Conservation (phyloP, 2,797 vertebrate species). For the Amblyopsis hoosieri region DNA sequence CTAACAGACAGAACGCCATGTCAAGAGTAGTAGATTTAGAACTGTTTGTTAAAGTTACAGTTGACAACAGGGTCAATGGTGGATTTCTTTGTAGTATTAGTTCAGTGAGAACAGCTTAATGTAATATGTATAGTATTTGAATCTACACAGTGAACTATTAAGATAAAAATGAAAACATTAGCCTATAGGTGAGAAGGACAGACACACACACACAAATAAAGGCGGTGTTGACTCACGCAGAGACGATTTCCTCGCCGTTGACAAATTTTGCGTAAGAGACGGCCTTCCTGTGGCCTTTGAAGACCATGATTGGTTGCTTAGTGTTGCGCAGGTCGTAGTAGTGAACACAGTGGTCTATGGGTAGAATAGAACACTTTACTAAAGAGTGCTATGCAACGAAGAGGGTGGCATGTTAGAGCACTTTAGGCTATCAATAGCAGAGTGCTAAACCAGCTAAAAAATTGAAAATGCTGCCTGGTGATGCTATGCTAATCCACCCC, state of each 20-base stretch:
- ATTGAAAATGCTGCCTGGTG: too few species aligned
- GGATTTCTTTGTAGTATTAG: too few species aligned
- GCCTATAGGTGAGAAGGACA: too few species aligned
- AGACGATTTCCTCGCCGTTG: constrained; percentile 97
- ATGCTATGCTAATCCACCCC: too few species aligned
- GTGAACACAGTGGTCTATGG: constrained; percentile 97
- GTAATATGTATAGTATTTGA: too few species aligned
- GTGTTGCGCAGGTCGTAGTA: constrained; percentile 99
- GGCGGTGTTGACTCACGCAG: constrained; percentile 86
- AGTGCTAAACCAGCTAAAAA: not conserved
- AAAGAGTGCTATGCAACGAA: not conserved
- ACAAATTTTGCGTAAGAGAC: constrained; percentile 99
- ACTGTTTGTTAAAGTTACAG: too few species aligned
- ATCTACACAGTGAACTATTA: too few species aligned
- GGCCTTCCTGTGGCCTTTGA: constrained; percentile 97
- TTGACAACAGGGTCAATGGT: too few species aligned
- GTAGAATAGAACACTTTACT: constrained; percentile 3
- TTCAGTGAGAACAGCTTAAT: too few species aligned
- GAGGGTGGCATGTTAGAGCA: not conserved
- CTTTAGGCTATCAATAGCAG: not conserved
- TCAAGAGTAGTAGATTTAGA: too few species aligned
- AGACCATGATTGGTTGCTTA: constrained; percentile 99
- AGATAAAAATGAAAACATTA: too few species aligned
- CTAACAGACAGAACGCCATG: too few species aligned
- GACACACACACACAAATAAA: not conserved